Base-by-base conservation (phyloP, 2,888 invertebrate genomes). In the Lithosia quadra region DNA sequence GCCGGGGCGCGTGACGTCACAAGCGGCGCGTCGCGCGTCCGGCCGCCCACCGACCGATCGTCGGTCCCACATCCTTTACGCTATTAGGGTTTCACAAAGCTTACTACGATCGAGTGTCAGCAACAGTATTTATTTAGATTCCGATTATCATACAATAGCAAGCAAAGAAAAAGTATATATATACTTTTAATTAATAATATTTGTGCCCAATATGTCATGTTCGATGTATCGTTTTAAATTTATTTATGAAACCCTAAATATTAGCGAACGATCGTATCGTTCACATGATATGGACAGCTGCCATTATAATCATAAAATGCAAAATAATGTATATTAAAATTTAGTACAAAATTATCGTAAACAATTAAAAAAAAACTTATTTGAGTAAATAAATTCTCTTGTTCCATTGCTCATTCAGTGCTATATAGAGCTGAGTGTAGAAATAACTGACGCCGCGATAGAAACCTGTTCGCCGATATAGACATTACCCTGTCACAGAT, bases 141-240 rank as follows among this genome's bases (percentile, higher is more conserved):
- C 85, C 81, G 78, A 85, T 84, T 86, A 88, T 84, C 84, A 79
- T 83, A 84, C 74, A 84, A 85, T 85, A 85, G 85, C 88, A 91
- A 93, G 91, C 91, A 85, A 90, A 88, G 86, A 85, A 89, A 91
- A 90, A 87, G 84, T 87, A 89, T 88, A 89, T 87, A 89, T 88
- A 90, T 88, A 87, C 85, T 88, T 88, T 89, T 90, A 89, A 34
- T 58, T 33, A 49, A 86, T 83, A 86, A 89, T 91, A 92, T 92
- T 94, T 94, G 94, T 94, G 94, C 94, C 94, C 94, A 93, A 93
- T 92, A 90, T 94, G 94, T 94, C 93, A 94, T 94, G 94, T 94
- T 94, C 94, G 94, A 94, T 94, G 94, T 94, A 94, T 92, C 88
- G 87, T 91, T 94, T 92, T 88, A 81, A 88, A 89, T 90, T 89